phyloP scores from a whole-genome alignment of 2,888 invertebrate genomes.

The Aphodius sticticus region DNA sequence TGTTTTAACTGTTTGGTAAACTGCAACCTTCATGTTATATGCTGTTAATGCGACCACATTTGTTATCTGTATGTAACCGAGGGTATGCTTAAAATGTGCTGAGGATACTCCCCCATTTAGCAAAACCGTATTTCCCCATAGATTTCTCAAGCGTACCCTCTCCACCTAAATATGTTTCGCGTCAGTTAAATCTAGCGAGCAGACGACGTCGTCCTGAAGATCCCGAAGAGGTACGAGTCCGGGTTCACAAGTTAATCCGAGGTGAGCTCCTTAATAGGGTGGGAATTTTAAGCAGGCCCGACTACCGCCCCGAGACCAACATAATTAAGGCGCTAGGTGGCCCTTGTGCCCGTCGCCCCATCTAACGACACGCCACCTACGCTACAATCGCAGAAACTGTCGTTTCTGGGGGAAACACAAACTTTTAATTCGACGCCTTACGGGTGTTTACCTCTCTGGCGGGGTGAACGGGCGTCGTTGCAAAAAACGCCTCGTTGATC shows the following conservation, averaged over 20 bases:
- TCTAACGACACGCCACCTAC: neutral
- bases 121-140: neutral
- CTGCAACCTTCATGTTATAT: no score
- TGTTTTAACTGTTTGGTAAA: no score
- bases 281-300: constrained; percentile 21
- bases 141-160: neutral
- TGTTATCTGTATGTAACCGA: no score
- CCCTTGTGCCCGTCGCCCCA: neutral
- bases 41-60: no score
- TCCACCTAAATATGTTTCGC: neutral
- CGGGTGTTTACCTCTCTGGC: neutral
- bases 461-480: neutral
- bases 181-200: neutral
- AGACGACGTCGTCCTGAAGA: neutral
- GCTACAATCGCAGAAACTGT: neutral
- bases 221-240: constrained; percentile 13
- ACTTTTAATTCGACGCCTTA: neutral
- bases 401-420: neutral
- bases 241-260: constrained; percentile 17
- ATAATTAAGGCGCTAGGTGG: constrained; percentile 4
- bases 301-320: neutral
- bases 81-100: no score
- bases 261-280: constrained; percentile 17
- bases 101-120: neutral
- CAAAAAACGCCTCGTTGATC: neutral